A percentile compares a stretch with the other conserved stretches of the same genome.
Conservation (phyloP, 2,797 vertebrate genomes). For the Peromyscus melanophrys region DNA sequence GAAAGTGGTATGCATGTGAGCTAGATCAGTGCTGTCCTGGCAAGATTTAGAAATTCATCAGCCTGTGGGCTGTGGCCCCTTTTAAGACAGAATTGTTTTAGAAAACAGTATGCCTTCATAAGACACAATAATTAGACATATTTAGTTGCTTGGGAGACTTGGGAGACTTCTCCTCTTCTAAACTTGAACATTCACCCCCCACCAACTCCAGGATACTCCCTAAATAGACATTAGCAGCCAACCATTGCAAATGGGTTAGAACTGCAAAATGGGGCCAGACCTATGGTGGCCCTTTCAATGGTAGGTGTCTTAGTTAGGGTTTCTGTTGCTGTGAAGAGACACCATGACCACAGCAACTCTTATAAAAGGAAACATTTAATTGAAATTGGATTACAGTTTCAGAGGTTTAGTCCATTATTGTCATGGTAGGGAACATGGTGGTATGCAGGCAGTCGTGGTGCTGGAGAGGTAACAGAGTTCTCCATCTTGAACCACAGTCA, state of each 20-base stretch:
- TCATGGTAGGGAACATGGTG: background rate
- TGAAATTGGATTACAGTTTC: background rate
- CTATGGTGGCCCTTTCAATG: background rate
- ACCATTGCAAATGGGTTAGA: background rate
- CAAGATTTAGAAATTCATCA: background rate
- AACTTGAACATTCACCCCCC: background rate
- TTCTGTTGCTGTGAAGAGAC: background rate
- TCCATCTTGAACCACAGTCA: background rate
- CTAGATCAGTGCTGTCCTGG: background rate
- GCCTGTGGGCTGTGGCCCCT: background rate
- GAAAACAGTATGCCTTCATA: background rate
- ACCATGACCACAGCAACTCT: background rate
- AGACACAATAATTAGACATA: background rate
- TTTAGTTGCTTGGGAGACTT: background rate
- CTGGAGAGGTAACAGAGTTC: background rate
- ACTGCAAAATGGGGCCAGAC: constrained; percentile 11
- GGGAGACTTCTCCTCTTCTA: background rate
- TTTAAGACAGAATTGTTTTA: background rate
- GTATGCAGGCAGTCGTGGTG: background rate
- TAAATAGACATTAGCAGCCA: background rate
- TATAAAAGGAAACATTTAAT: background rate
- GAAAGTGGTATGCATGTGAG: background rate
- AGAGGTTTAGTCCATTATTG: background rate
- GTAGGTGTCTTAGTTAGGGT: background rate
- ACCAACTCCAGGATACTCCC: background rate